Base-by-base conservation (phyloP, 2,113 vertebrate species). In the Alces alces region DNA sequence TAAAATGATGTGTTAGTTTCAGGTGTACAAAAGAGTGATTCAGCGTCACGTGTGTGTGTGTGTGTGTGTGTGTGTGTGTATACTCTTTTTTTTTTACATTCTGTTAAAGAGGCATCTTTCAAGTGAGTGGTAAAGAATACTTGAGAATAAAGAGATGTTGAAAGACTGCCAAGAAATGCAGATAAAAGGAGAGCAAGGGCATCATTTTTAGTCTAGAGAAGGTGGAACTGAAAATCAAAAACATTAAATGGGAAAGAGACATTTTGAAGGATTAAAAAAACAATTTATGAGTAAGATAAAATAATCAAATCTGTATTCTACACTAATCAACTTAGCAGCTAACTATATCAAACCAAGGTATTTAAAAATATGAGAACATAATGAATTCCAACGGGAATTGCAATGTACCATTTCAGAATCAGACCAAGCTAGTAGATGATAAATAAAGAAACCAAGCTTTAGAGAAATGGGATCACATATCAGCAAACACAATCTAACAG, bases 161-260 rank as follows among this genome's bases (percentile, higher is more conserved):
- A 2, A 21, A 54, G 2, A 7, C 25, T 6, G 7, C 23, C 7
- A 2, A 4, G 13, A 30, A 11, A 12, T 1, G 45, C 43, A 5
- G 2, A 8, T 7, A 0, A 45, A 33, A 30, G 6, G 50, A 28
- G 2, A 16, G 27, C 0, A 12, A 23, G 28, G 55, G 66, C 3
- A 5, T 13, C 27, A 0, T 2, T 16, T 16, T 57, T 3, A 4
- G 93, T 9, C 2, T 27, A 9, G 19, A 28, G 79, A 2, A 30
- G 36, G 12, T 2, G 19, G 43, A 30, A 2, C 12, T 3, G 11
- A 12, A 54, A 54, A 3, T 13, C 28, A 19, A 16, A 17, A 12
- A 2, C 3, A 4, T 15, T 11, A 12, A 8, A 0, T 0, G 39
- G 80, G 45, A 30, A 15, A n/a, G 83, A 39, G 52, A 8, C n/a